Percentiles rank a stretch among this genome's conserved stretches.
Conservation (phyloP, 2,797 vertebrate species). For the Rhabdophis nuchalis region DNA sequence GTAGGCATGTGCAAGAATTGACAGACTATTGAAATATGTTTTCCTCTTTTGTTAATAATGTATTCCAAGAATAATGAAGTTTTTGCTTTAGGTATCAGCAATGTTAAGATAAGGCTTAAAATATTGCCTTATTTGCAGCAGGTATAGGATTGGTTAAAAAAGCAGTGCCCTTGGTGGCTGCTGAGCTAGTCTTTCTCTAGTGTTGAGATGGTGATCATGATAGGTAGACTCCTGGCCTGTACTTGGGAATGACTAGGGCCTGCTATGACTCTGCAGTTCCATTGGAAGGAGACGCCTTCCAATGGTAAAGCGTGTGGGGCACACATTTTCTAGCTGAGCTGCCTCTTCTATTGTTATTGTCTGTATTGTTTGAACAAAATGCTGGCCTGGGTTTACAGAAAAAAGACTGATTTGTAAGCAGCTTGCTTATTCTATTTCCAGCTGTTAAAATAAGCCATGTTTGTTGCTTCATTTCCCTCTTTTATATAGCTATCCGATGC, state of each 20-base stretch:
- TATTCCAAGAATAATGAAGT: not conserved
- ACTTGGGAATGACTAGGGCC: slow-evolving; percentile 57
- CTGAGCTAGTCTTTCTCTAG: slow-evolving; percentile 32
- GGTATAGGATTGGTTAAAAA: not conserved
- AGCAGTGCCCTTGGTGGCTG: slow-evolving; percentile 33
- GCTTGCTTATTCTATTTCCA: not conserved
- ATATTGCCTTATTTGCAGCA: not conserved
- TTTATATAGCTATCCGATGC: not conserved
- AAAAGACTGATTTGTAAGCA: not conserved
- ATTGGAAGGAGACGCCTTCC: slow-evolving; percentile 72
- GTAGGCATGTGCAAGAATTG: not conserved
- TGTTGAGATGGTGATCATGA: slow-evolving; percentile 38
- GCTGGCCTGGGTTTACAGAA: not conserved
- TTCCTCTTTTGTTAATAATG: not conserved
- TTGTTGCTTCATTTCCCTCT: not conserved
- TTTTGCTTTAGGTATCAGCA: not conserved
- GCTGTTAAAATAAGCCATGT: too few species aligned
- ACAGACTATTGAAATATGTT: not conserved
- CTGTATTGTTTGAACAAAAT: not conserved
- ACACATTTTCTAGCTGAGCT: slow-evolving; percentile 37
- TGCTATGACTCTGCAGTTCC: slow-evolving; percentile 80
- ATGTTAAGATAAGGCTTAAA: not conserved
- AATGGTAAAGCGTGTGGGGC: slow-evolving; percentile 38
- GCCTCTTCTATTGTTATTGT: slow-evolving; percentile 33
- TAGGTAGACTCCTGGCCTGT: slow-evolving; percentile 47